Conservation (phyloP, 2,888 invertebrate genomes). For the Periphyllus acericola region DNA sequence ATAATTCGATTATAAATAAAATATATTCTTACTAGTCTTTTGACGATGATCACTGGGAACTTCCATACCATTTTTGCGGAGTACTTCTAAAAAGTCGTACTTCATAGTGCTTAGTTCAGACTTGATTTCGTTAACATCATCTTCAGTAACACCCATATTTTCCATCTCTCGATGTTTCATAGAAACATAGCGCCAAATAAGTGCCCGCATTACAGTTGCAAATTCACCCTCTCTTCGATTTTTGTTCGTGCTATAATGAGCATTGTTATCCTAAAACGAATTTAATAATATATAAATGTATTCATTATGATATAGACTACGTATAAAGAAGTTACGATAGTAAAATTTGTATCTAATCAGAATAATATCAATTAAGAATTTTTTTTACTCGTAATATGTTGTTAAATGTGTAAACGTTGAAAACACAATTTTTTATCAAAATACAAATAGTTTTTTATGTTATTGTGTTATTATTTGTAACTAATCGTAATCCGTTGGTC, state of each 20-base stretch:
- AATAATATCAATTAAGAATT: too few relatives aligned
- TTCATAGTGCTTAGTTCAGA: constrained; percentile 92
- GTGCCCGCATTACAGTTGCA: constrained; percentile 84
- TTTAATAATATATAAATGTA: neutral
- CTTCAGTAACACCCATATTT: constrained; percentile 89
- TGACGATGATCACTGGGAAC: constrained; percentile 69
- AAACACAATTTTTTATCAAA: neutral
- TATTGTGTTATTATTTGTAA: neutral
- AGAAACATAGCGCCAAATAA: constrained; percentile 93
- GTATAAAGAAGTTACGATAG: too few relatives aligned
- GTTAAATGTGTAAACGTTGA: too few relatives aligned
- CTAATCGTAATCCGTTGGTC: neutral
- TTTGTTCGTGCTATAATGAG: constrained; percentile 65
- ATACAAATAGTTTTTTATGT: neutral
- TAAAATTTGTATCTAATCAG: too few relatives aligned
- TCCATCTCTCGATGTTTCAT: constrained; percentile 86
- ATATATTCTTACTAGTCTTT: constrained; percentile 37
- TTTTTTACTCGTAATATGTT: too few relatives aligned
- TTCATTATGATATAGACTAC: too few relatives aligned
- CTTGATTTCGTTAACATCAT: constrained; percentile 93
- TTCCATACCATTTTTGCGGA: constrained; percentile 88
- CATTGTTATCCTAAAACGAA: neutral
- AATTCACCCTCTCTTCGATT: constrained; percentile 78
- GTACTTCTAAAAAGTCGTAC: constrained; percentile 89
- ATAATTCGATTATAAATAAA: neutral